Percentiles rank a stretch among this genome's conserved stretches.
phyloP scores from a whole-genome alignment of 2,888 invertebrate genomes.

The Tridacna gigas region DNA sequence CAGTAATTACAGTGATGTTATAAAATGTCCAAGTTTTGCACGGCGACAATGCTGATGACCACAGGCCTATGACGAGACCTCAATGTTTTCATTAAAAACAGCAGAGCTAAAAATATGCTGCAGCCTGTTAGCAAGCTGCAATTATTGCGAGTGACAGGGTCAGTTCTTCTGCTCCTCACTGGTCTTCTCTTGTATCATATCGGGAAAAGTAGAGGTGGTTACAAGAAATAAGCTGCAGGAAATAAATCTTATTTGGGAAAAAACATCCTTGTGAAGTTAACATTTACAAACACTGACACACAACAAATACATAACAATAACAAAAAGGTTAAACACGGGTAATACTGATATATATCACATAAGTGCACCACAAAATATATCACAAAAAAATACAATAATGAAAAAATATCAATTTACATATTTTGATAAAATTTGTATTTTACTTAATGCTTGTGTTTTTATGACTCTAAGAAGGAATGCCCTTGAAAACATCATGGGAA shows the following conservation, averaged over 20 bases:
- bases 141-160: too few species aligned
- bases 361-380: slow-evolving; percentile 13
- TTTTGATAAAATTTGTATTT: too few species aligned
- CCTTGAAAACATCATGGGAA: too few species aligned
- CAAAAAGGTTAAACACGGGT: neutral
- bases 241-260: neutral
- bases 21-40: too few species aligned
- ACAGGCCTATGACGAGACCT: too few species aligned
- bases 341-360: slow-evolving; percentile 4
- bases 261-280: neutral
- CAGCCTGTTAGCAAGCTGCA: too few species aligned
- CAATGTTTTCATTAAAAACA: too few species aligned
- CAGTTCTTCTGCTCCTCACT: neutral
- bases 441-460: too few species aligned
- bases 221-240: neutral
- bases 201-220: neutral
- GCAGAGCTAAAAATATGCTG: too few species aligned
- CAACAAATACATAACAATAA: neutral
- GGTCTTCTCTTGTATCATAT: neutral
- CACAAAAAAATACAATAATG: neutral
- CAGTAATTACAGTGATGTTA: too few species aligned
- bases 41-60: too few species aligned
- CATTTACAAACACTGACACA: neutral
- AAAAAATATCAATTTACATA: neutral
- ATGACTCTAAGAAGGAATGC: too few species aligned